These are phyloP conservation scores for Passer domesticus DNA, from an alignment of 2,113 vertebrate genomes.

Conservation along the genomic window DNA sequence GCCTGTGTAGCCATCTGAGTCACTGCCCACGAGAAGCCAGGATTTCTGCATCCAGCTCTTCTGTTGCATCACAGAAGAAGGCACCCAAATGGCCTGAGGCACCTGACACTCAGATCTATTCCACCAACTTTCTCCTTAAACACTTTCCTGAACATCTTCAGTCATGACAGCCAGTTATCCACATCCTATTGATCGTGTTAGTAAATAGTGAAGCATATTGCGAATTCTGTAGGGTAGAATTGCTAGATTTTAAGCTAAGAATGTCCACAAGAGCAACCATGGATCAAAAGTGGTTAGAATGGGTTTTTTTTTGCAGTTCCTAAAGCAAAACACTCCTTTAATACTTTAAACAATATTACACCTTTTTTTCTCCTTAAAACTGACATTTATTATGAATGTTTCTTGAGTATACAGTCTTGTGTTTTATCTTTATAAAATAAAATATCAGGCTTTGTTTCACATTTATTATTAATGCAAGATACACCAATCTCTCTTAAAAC, in stretches of 20 bases:
- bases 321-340: neutral
- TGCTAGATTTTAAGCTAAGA: neutral
- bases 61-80: neutral
- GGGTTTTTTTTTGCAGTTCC: neutral
- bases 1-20: neutral
- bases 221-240: neutral
- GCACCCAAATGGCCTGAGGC: neutral
- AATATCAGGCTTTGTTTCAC: conserved; percentile 44
- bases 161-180: neutral
- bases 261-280: neutral
- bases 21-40: neutral
- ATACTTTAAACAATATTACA: neutral
- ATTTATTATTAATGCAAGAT: conserved; percentile 68
- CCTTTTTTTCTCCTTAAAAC: neutral
- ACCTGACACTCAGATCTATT: neutral
- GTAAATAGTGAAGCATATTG: neutral
- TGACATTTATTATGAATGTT: conserved; percentile 40
- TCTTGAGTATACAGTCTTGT: conserved; percentile 24
- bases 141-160: neutral
- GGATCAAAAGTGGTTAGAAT: neutral
- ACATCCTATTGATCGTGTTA: neutral
- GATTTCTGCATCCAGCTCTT: neutral
- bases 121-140: neutral
- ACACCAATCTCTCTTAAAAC: conserved; percentile 44
- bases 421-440: conserved; percentile 47